Percentiles rank a stretch among this genome's conserved stretches.
Evolutionary conservation across 2,888 invertebrate genomes (phyloP).

Genomic region (Junonia oenone): DNA sequence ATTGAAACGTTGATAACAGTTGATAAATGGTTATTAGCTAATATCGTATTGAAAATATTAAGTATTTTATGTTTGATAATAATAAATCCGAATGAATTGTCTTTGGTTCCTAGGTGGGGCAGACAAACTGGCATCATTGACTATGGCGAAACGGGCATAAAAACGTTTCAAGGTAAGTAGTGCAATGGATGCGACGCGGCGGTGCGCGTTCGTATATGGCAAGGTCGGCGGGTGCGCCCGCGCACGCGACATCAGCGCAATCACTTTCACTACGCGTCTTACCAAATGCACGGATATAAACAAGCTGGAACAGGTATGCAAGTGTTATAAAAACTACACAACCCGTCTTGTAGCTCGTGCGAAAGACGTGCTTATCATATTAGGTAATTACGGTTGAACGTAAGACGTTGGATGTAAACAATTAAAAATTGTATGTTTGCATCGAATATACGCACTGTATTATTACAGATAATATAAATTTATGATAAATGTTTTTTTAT

Average conservation of each 20-base stretch:
- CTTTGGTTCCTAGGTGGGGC: slow-evolving; percentile 1
- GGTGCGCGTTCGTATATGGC: slow-evolving; percentile 55
- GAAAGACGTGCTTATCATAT: not conserved
- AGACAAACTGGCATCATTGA: slow-evolving; percentile 30
- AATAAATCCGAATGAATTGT: not conserved
- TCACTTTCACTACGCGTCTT: slow-evolving; percentile 71
- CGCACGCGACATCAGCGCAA: slow-evolving; percentile 70
- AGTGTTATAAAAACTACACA: slow-evolving; percentile 35
- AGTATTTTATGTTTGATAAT: not conserved
- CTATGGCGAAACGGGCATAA: slow-evolving; percentile 49
- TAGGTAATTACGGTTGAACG: not conserved
- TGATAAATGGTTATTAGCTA: no score
- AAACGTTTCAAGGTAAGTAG: slow-evolving; percentile 51
- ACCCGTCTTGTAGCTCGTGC: not conserved
- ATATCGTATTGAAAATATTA: no score
- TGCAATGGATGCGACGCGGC: slow-evolving; percentile 40
- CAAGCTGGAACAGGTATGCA: slow-evolving; percentile 30
- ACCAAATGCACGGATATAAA: slow-evolving; percentile 54
- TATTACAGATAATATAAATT: no score
- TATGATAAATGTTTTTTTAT: no score
- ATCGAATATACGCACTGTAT: not conserved
- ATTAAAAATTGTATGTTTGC: not conserved
- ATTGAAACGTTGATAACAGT: no score
- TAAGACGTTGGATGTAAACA: not conserved
- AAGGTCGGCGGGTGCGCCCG: slow-evolving; percentile 65